These are phyloP conservation scores for Galaxea fascicularis DNA, from an alignment of 92 coral and sea anemone genomes.

Conservation along the genomic window DNA sequence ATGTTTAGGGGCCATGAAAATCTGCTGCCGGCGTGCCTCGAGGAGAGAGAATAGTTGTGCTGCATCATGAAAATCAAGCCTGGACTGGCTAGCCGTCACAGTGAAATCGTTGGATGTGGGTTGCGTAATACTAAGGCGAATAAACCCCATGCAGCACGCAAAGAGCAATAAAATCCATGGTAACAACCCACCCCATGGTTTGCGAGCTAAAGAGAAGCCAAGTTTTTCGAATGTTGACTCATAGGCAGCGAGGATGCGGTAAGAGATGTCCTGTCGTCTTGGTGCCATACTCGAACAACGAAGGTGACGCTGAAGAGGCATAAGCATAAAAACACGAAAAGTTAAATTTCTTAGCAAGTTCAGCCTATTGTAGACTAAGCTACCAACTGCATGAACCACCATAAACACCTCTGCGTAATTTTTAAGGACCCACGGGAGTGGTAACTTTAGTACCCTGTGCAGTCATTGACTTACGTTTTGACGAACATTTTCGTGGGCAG, in stretches of 20 bases:
- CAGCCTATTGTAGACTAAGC: too few relatives aligned
- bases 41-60: conserved; percentile 45
- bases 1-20: conserved; percentile 41
- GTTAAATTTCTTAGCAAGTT: too few relatives aligned
- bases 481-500: too few relatives aligned
- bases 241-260: conserved; percentile 12
- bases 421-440: too few relatives aligned
- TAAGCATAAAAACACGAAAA: too few relatives aligned
- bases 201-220: conserved; percentile 52
- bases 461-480: too few relatives aligned
- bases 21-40: conserved; percentile 49
- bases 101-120: conserved; percentile 16
- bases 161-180: conserved; percentile 7
- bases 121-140: conserved; percentile 21
- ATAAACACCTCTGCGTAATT: too few relatives aligned
- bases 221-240: conserved; percentile 51
- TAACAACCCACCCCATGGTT: conserved; percentile 21
- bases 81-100: conserved; percentile 21
- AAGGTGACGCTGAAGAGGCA: too few relatives aligned
- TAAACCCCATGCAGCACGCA: conserved; percentile 48
- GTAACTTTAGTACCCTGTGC: too few relatives aligned
- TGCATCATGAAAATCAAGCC: conserved; percentile 37
- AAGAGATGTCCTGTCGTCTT: not conserved
- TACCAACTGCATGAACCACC: too few relatives aligned
- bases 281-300: too few relatives aligned